Evolutionary conservation across 2,888 invertebrate species (phyloP).

Genomic region (Orthonevra nobilis): DNA sequence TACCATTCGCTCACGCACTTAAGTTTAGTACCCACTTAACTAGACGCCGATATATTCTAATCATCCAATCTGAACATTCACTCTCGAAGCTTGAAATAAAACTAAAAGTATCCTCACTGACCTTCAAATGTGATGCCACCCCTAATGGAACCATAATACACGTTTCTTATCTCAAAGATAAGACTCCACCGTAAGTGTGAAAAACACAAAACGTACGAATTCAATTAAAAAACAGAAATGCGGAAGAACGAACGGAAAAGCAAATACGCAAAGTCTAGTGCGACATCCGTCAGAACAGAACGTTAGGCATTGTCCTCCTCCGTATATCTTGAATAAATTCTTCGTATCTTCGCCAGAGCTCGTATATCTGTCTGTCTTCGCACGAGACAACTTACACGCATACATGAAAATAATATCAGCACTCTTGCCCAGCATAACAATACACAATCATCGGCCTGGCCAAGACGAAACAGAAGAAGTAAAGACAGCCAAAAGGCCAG

Average conservation of each 20-base stretch:
- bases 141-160: slow-evolving; percentile 26
- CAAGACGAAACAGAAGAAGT: slow-evolving; percentile 32
- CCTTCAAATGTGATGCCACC: slow-evolving; percentile 42
- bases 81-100: neutral
- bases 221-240: slow-evolving; percentile 42
- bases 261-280: slow-evolving; percentile 11
- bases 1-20: neutral
- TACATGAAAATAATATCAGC: slow-evolving; percentile 42
- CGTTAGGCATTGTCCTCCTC: slow-evolving; percentile 61
- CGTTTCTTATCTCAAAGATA: neutral
- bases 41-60: neutral
- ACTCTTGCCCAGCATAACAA: slow-evolving; percentile 44
- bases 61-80: slow-evolving; percentile 29
- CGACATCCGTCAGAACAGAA: slow-evolving; percentile 35
- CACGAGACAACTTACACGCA: slow-evolving; percentile 42
- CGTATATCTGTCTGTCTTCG: slow-evolving; percentile 37
- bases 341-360: slow-evolving; percentile 18
- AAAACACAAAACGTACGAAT: neutral
- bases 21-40: neutral
- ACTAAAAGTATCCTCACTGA: slow-evolving; percentile 24
- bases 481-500: slow-evolving; percentile 45
- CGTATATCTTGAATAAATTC: slow-evolving; percentile 24
- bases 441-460: slow-evolving; percentile 55
- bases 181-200: neutral
- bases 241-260: slow-evolving; percentile 37